phyloP scores from a whole-genome alignment of 1,140 invertebrate genomes.

The Pteromalus puparum region DNA sequence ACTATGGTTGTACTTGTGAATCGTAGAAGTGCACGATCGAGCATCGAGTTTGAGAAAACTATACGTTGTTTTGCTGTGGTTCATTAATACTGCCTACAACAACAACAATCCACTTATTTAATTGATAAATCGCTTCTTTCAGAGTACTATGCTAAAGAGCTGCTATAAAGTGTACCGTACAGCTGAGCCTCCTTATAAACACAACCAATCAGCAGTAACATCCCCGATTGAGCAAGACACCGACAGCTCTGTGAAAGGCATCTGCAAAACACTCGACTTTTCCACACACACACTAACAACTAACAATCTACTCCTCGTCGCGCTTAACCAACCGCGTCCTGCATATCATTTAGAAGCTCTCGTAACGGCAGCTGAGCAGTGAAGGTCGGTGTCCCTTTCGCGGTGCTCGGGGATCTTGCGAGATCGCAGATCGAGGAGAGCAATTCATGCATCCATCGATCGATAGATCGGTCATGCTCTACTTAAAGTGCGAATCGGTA shows the following conservation, averaged over 20 bases:
- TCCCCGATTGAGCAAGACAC: neutral
- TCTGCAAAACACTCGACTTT: neutral
- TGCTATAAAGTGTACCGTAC: no score
- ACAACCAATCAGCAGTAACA: neutral
- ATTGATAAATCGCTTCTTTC: no score
- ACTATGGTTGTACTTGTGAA: neutral
- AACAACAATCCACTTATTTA: no score
- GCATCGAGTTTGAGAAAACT: neutral
- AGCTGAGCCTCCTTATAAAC: no score
- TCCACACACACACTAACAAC: neutral
- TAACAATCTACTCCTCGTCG: neutral
- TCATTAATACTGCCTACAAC: no score
- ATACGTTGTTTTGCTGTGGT: no score
- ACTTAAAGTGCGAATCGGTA: neutral
- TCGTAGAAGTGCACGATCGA: neutral
- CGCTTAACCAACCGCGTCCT: neutral
- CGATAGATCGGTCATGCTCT: conserved; percentile 1
- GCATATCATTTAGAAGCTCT: neutral
- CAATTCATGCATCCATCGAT: neutral
- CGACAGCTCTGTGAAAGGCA: neutral
- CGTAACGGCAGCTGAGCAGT: neutral
- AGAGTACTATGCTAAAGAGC: no score
- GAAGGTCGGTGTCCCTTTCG: neutral
- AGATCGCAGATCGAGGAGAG: neutral
- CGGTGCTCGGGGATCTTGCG: neutral